These are phyloP conservation scores for Noctua pronuba DNA, from an alignment of 2,888 invertebrate genomes.

Conservation along the genomic window DNA sequence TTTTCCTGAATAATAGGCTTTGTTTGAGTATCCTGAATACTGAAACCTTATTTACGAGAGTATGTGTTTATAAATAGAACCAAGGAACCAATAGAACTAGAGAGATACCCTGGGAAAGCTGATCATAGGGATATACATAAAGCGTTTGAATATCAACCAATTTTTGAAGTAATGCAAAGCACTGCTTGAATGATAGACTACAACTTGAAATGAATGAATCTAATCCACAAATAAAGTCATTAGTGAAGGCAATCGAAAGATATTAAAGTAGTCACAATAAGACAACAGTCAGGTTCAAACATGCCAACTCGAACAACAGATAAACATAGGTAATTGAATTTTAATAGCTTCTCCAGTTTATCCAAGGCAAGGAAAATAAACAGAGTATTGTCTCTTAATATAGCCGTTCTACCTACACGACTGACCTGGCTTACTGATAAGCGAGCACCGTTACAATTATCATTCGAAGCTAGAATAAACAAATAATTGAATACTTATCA, in stretches of 20 bases:
- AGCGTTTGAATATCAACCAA: background rate
- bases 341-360: slow-evolving; percentile 29
- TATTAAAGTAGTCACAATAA: background rate
- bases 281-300: background rate
- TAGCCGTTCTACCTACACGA: slow-evolving; percentile 19
- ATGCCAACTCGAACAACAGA: background rate
- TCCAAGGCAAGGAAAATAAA: slow-evolving; percentile 26
- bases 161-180: background rate
- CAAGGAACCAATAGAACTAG: background rate
- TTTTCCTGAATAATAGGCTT: slow-evolving; percentile 12
- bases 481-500: slow-evolving; percentile 65
- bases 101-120: too few relatives aligned
- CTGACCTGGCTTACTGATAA: slow-evolving; percentile 39
- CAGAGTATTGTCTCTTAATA: slow-evolving; percentile 20
- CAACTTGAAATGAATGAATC: background rate
- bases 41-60: background rate
- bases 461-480: slow-evolving; percentile 38
- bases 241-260: background rate
- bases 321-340: slow-evolving; percentile 38
- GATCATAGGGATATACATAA: background rate
- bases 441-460: slow-evolving; percentile 31
- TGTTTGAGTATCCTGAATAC: background rate
- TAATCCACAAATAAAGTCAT: background rate
- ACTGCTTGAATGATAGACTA: background rate
- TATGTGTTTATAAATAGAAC: background rate